phyloP scores from a whole-genome alignment of 2,888 invertebrate species.

The Tetheella fluctuosa region DNA sequence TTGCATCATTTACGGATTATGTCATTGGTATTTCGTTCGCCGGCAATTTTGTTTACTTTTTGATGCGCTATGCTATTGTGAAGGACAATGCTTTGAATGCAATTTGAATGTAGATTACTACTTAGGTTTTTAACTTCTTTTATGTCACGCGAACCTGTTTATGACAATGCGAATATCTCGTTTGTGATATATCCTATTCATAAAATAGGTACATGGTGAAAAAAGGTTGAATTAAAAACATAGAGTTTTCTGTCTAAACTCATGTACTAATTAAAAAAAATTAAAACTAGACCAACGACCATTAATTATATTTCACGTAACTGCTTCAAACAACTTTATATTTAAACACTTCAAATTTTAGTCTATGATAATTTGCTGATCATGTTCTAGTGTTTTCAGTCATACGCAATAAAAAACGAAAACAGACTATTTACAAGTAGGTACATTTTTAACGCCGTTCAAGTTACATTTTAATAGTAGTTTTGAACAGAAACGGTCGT shows the following conservation, averaged over 20 bases:
- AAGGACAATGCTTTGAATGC: conserved; percentile 57
- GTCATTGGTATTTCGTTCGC: conserved; percentile 66
- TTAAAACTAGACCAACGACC: background rate
- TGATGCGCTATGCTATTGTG: conserved; percentile 54
- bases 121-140: background rate
- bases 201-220: too few relatives aligned
- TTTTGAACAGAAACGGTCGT: too few relatives aligned
- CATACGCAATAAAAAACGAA: too few relatives aligned
- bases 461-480: too few relatives aligned
- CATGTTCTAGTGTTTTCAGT: too few relatives aligned
- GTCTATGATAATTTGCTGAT: too few relatives aligned
- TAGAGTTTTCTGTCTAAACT: background rate
- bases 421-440: too few relatives aligned
- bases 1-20: conserved; percentile 71
- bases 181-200: too few relatives aligned
- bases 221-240: background rate
- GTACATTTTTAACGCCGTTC: too few relatives aligned
- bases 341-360: background rate
- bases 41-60: conserved; percentile 43
- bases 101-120: background rate
- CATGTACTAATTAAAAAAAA: background rate
- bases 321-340: background rate
- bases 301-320: background rate
- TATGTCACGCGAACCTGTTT: background rate
- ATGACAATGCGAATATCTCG: too few relatives aligned